Conservation (phyloP, 2,797 vertebrate genomes). For the Etheostoma perlongum region DNA sequence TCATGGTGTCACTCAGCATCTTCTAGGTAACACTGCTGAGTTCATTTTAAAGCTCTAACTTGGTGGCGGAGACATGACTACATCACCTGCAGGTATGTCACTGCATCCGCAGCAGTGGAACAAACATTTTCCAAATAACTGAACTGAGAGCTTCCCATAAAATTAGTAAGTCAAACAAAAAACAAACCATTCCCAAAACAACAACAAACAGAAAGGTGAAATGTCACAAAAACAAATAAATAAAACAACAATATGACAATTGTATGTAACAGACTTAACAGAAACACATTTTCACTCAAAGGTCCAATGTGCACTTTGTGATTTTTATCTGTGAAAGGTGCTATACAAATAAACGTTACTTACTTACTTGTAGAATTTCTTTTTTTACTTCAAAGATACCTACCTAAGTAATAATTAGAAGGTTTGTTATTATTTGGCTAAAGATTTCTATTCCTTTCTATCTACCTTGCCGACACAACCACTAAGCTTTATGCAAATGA, state of each 20-base stretch:
- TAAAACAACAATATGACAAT: not conserved
- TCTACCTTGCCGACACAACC: too few relatives aligned
- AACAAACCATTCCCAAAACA: rapidly evolving
- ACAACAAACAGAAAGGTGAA: not conserved
- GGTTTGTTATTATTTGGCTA: too few relatives aligned
- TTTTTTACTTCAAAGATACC: too few relatives aligned
- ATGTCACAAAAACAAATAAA: not conserved
- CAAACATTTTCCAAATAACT: not conserved
- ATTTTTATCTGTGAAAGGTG: too few relatives aligned
- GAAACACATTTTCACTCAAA: too few relatives aligned
- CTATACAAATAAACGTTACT: too few relatives aligned
- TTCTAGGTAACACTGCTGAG: constrained; percentile 37
- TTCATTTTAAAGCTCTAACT: constrained; percentile 31
- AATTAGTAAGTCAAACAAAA: not conserved
- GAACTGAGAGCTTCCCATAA: not conserved
- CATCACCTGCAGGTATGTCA: not conserved
- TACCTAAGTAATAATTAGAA: too few relatives aligned
- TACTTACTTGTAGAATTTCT: too few relatives aligned
- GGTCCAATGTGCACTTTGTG: too few relatives aligned
- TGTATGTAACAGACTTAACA: not conserved
- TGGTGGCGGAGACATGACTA: not conserved
- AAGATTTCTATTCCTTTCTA: too few relatives aligned
- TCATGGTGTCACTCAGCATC: constrained; percentile 31
- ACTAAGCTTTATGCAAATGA: too few relatives aligned
- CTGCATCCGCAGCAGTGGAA: not conserved